These are phyloP conservation scores for Heterodera filipjevi DNA, from an alignment of 2,888 invertebrate genomes.

Conservation along the genomic window DNA sequence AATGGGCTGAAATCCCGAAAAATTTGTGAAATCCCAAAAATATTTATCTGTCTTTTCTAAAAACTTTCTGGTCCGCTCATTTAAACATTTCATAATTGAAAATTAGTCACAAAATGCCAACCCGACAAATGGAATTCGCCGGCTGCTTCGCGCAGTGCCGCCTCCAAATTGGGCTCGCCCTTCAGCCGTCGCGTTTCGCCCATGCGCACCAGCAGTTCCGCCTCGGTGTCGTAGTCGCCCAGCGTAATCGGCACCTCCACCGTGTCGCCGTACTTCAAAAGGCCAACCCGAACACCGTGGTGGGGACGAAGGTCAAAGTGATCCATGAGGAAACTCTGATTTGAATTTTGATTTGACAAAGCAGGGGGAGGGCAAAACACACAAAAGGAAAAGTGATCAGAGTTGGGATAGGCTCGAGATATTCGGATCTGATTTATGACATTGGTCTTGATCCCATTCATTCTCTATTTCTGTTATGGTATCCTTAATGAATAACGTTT, in stretches of 20 bases:
- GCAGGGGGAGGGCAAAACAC: background rate
- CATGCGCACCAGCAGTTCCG: slow-evolving; percentile 53
- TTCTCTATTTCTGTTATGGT: too few relatives aligned
- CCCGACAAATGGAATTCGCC: slow-evolving; percentile 58
- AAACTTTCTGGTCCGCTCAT: too few relatives aligned
- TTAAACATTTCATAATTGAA: too few relatives aligned
- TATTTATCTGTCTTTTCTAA: too few relatives aligned
- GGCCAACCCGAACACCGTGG: slow-evolving; percentile 56
- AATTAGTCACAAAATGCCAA: background rate
- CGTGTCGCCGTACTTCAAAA: slow-evolving; percentile 59
- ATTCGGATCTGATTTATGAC: too few relatives aligned
- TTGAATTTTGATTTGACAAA: background rate
- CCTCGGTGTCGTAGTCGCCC: slow-evolving; percentile 58
- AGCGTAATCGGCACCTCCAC: slow-evolving; percentile 60
- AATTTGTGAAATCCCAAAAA: too few relatives aligned
- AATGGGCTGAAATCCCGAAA: too few relatives aligned
- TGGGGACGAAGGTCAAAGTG: slow-evolving; percentile 59
- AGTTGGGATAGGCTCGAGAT: background rate
- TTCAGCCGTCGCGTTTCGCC: slow-evolving; percentile 59
- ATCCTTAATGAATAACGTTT: too few relatives aligned
- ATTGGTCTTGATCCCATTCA: too few relatives aligned
- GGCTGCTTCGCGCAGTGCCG: slow-evolving; percentile 57
- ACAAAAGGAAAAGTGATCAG: background rate
- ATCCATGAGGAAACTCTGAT: slow-evolving; percentile 55
- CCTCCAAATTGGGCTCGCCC: slow-evolving; percentile 54